phyloP scores from a whole-genome alignment of 1,140 invertebrate genomes.

The Aphaenogaster floridana region DNA sequence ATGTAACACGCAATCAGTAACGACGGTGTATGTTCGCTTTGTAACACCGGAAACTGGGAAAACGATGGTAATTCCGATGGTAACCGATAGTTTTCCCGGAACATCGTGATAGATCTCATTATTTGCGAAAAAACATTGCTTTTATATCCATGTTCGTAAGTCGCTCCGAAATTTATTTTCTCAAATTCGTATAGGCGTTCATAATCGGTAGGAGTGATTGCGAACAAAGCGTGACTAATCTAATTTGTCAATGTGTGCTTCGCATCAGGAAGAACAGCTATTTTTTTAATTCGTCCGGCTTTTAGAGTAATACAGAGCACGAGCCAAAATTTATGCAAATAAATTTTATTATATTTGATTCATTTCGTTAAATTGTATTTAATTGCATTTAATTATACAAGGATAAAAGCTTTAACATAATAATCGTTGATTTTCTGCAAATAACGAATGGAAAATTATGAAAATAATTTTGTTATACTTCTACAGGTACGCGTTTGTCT shows the following conservation, averaged over 20 bases:
- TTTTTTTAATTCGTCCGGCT: not conserved
- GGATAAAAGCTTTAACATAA: not conserved
- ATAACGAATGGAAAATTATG: constrained; percentile 1
- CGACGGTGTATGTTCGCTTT: not conserved
- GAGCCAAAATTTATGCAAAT: not conserved
- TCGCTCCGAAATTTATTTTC: not conserved
- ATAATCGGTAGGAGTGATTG: not conserved
- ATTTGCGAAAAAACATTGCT: not conserved
- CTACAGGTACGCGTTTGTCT: not conserved
- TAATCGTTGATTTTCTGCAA: constrained; percentile 9
- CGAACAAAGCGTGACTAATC: not conserved
- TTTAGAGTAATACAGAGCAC: not conserved
- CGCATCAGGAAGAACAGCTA: not conserved
- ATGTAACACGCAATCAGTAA: not conserved
- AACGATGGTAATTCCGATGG: not conserved
- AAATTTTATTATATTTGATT: not conserved
- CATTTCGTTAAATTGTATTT: not conserved
- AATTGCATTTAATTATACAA: not conserved
- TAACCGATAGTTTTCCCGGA: constrained; percentile 2
- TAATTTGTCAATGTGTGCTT: not conserved
- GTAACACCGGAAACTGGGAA: not conserved
- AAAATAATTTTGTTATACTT: not conserved
- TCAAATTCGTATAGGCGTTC: not conserved
- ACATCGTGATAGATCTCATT: constrained; percentile 11
- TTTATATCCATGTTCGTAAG: not conserved